Evolutionary conservation across 2,888 invertebrate species (phyloP), one percentile per base, ranked within the genome.

Genomic region (Euzetes globulus): DNA sequence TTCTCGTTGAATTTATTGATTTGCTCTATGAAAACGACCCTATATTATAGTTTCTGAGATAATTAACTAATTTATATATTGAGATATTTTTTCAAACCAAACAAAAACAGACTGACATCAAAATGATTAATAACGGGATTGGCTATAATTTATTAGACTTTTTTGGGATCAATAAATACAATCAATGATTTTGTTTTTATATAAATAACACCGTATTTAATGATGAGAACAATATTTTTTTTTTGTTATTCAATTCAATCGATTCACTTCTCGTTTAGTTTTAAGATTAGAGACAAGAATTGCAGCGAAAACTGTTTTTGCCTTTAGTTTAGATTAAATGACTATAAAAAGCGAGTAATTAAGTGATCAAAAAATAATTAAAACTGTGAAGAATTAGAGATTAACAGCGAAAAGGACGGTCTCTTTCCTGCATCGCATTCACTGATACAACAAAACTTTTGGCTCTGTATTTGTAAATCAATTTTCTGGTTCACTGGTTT

Each of bases 291-390:
- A 55, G 22, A 55, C 11, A 19, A 22, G 55, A 25, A 25, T 25
- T 22, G 3, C 55, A 13, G 3, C 22, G n/a, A 11, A 22, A 55
- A 55, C 19, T 55, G 19, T 22, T 55, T 55, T 55, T 22, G 25
- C n/a, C 25, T 55, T 55, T 25, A 55, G 9, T 55, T 55, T 25
- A 4, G 55, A 55, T 55, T 17, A 55, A 55, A 55, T 55, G 55
- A 55, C 25, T 25, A 55, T 55, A 25, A 22, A 25, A 55, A 55
- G 22, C 41, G 25, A 55, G 50, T 50, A 19, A 50, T n/a, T n/a
- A 50, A 50, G 19, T 13, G 55, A 55, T 55, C 55, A 55, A 55
- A 55, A 55, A 22, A 55, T 55, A 55, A 55, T 55, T 55, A 55
- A 55, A 55, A 22, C 25, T 22, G 11, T 25, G 55, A 55, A 22